Conservation (phyloP, 2,113 vertebrate species). For the Pterocles orientalis region DNA sequence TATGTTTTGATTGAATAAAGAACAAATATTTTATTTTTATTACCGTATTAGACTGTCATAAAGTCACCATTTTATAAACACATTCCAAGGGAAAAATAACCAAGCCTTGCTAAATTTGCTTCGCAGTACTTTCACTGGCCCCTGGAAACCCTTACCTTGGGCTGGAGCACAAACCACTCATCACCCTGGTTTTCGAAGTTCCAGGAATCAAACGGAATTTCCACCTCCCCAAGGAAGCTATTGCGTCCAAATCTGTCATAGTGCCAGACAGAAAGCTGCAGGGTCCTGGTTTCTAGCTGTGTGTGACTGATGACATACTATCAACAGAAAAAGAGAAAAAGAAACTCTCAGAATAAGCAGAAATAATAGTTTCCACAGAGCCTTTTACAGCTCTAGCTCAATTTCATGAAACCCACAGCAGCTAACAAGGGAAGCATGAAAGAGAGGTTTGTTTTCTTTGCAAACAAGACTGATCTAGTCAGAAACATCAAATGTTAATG, state of each 20-base stretch:
- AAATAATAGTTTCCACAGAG: slow-evolving; percentile 15
- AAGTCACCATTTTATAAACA: not conserved
- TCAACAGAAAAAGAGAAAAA: slow-evolving; percentile 19
- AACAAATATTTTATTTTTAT: not conserved
- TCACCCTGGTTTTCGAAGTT: slow-evolving; percentile 90
- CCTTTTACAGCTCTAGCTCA: not conserved
- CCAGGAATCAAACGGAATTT: slow-evolving; percentile 94
- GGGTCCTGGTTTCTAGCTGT: slow-evolving; percentile 91
- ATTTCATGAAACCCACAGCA: not conserved
- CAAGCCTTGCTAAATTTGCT: not conserved
- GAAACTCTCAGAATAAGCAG: not conserved
- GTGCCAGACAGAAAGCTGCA: slow-evolving; percentile 97
- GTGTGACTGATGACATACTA: slow-evolving; percentile 97
- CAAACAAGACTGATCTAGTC: not conserved
- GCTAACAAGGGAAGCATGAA: slow-evolving; percentile 8
- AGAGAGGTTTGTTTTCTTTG: slow-evolving; percentile 24
- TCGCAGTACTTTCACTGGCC: not conserved
- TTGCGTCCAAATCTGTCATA: slow-evolving; percentile 94
- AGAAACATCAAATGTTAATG: not conserved
- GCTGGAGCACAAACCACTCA: slow-evolving; percentile 91
- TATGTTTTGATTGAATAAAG: not conserved
- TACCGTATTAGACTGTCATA: not conserved
- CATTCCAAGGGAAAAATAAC: not conserved
- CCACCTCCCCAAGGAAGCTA: slow-evolving; percentile 95
- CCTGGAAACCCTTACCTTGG: slow-evolving; percentile 81